Conservation (phyloP, 1,140 invertebrate genomes). For the Drosophila orosa region DNA sequence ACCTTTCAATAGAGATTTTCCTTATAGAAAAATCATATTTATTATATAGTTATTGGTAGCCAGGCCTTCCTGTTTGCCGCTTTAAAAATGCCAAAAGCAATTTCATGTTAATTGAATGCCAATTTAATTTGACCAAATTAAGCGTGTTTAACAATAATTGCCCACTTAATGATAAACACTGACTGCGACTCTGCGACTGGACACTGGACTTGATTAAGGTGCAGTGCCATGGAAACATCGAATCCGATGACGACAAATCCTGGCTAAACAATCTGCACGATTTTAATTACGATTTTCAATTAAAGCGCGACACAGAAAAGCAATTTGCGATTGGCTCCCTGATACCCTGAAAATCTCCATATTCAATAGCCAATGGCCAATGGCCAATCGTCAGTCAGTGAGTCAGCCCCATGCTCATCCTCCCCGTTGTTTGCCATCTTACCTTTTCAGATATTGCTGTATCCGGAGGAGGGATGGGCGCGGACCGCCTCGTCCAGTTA, state of each 20-base stretch:
- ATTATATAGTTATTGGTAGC: not conserved
- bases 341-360: conserved; percentile 42
- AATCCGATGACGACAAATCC: conserved; percentile 38
- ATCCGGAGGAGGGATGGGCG: conserved; percentile 94
- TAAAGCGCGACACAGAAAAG: conserved; percentile 73
- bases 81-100: conserved; percentile 59
- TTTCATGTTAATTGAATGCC: conserved; percentile 55
- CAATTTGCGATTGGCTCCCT: conserved; percentile 74
- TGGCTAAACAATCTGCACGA: conserved; percentile 60
- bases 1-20: not conserved
- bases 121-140: conserved; percentile 59
- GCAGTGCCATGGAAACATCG: conserved; percentile 11
- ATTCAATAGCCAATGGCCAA: conserved; percentile 7
- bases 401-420: conserved; percentile 6
- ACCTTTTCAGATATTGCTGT: conserved; percentile 89
- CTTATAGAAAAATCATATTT: no score
- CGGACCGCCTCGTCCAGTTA: conserved; percentile 92
- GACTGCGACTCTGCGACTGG: conserved; percentile 11
- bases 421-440: conserved; percentile 6
- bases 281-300: conserved; percentile 80
- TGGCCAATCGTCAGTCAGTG: conserved; percentile 15
- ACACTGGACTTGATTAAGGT: conserved; percentile 37
- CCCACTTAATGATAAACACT: conserved; percentile 53
- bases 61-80: conserved; percentile 6
- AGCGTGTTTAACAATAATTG: conserved; percentile 44